Evolutionary conservation across 92 coral and sea anemone species (phyloP), one percentile per base, ranked within the genome.

Genomic region (Phymanthus crucifer): DNA sequence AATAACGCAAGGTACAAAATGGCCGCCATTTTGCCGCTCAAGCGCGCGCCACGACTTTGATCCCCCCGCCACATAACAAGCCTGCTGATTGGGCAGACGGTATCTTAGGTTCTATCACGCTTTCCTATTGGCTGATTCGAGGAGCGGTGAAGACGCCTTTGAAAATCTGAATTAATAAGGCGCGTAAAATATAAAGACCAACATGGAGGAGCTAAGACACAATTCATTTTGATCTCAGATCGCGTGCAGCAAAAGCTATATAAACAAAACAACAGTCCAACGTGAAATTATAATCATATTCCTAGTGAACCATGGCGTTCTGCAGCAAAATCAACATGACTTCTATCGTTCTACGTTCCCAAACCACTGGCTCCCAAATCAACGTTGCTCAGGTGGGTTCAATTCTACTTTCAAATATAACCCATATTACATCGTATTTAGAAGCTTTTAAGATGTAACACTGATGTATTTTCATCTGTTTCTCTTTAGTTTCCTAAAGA

Each of bases 341-440:
- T 40, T 52, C 87, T 24, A 80, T 75, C 40, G 70, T 92, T 43
- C 48, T 90, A 26, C 75, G 86, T 16, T 86, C 90, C 23, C 93
- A 90, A 74, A 77, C 87, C 57, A 70, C 80, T 27, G 97, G 97
- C 47, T 90, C 86, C 71, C 76, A 87, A 72, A 82, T 92, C 61
- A 82, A 68, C 77, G 86, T 85, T 40, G 71, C 78, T 73, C 72
- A 82, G 97, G 97, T 92, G 57, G n/a, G 96, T 91, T 35, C 48
- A 43, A 43, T 7, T 32, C 45, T 65, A 21, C 34, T 29, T 26
- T 40, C 37, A 37, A 34, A 66, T n/a, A 35, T 64, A 78, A 54
- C 48, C 3, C 16, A 21, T 17, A 52, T 35, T 40, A 7, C 32
- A 24, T 50, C 35, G 13, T 37, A 57, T 29, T 17, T 29, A 54